phyloP scores from a whole-genome alignment of 2,113 vertebrate genomes.

The Lepisosteus oculatus region DNA sequence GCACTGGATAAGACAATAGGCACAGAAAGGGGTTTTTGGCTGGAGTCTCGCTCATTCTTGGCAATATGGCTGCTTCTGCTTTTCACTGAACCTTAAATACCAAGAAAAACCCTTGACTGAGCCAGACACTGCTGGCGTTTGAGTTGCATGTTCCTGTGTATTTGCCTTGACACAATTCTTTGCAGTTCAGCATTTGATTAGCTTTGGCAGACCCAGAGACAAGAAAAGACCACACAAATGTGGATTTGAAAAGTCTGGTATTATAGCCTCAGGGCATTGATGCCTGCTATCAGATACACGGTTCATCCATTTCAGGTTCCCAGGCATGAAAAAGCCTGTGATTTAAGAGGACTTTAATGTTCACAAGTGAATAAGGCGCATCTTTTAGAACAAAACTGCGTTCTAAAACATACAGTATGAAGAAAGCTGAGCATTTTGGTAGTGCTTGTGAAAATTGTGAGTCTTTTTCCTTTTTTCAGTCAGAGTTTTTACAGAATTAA shows the following conservation, averaged over 20 bases:
- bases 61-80: conserved; percentile 52
- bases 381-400: no score
- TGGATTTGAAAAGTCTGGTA: background rate
- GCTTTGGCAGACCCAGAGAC: conserved; percentile 34
- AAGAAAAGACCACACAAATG: conserved; percentile 41
- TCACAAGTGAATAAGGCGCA: no score
- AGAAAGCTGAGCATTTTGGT: no score
- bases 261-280: conserved; percentile 38
- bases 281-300: background rate
- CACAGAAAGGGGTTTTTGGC: conserved; percentile 61
- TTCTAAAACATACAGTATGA: no score
- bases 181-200: conserved; percentile 53
- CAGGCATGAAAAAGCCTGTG: background rate
- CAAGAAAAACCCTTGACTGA: conserved; percentile 60
- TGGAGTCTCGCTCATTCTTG: conserved; percentile 61
- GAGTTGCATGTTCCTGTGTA: conserved; percentile 40
- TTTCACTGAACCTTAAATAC: conserved; percentile 68
- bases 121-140: conserved; percentile 46
- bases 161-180: conserved; percentile 56
- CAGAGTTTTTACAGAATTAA: no score
- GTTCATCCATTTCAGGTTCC: background rate
- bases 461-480: no score
- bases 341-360: background rate
- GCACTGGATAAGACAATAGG: conserved; percentile 51
- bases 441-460: no score